These are phyloP conservation scores for Lithophane ornitopus DNA, from an alignment of 2,888 invertebrate species.

Conservation along the genomic window DNA sequence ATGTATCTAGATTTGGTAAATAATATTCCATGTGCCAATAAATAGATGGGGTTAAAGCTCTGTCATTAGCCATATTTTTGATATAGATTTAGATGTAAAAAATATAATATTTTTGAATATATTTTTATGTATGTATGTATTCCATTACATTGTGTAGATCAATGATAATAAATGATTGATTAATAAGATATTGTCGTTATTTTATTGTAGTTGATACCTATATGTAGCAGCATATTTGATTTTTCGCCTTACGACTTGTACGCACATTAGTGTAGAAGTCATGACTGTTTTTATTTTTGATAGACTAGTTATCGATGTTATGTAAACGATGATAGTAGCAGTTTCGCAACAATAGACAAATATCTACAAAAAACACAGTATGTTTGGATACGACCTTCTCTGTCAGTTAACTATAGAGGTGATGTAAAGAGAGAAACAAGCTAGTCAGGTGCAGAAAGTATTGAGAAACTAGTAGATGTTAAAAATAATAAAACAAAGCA, in stretches of 20 bases:
- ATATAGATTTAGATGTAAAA: conserved; percentile 85
- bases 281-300: not conserved
- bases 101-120: conserved; percentile 81
- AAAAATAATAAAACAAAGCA: not conserved
- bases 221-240: not conserved
- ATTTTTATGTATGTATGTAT: conserved; percentile 85
- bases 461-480: not conserved
- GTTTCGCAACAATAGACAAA: not conserved
- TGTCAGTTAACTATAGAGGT: not conserved
- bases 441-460: not conserved
- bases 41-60: conserved; percentile 73
- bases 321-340: no score
- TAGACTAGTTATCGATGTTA: not conserved
- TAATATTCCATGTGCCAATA: conserved; percentile 88
- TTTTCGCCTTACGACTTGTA: not conserved
- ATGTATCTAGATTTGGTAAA: conserved; percentile 71
- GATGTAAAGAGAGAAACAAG: not conserved
- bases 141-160: conserved; percentile 83
- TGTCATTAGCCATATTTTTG: conserved; percentile 89
- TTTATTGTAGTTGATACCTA: conserved; percentile 39
- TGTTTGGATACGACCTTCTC: not conserved
- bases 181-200: conserved; percentile 74
- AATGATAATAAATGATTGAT: conserved; percentile 88
- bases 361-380: not conserved
- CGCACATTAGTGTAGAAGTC: no score